Conservation (phyloP, 2,797 vertebrate species). For the Pipistrellus pygmaeus region DNA sequence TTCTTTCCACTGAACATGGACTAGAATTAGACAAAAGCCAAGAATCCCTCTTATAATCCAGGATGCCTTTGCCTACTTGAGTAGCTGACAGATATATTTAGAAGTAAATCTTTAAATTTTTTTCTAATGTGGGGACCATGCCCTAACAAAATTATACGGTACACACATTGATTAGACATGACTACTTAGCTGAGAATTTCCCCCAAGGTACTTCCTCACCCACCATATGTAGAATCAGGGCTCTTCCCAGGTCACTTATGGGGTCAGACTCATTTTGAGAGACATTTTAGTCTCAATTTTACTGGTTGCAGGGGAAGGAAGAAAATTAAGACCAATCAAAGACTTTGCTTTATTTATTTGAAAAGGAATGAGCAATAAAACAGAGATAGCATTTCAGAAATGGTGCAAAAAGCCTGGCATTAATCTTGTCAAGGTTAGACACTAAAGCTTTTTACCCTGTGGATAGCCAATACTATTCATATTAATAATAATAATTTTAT, state of each 20-base stretch:
- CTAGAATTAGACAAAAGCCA: conserved; percentile 31
- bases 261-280: not conserved
- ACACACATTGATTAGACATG: not conserved
- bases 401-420: conserved; percentile 16
- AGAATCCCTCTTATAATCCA: not conserved
- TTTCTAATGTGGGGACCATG: not conserved
- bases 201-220: not conserved
- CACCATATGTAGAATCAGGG: not conserved
- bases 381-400: conserved; percentile 39
- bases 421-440: not conserved
- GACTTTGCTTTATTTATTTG: not conserved
- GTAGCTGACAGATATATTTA: not conserved
- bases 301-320: not conserved
- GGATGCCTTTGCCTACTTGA: not conserved
- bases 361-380: not conserved
- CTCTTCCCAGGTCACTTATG: not conserved
- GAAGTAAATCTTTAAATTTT: not conserved
- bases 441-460: not conserved
- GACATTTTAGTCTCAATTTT: conserved; percentile 4
- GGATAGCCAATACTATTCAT: not conserved
- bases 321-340: conserved; percentile 33
- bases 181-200: not conserved
- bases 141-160: not conserved
- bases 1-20: not conserved
- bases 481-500: not conserved